Base-by-base conservation (phyloP, 2,888 invertebrate species). In the Anoplius nigerrimus region DNA sequence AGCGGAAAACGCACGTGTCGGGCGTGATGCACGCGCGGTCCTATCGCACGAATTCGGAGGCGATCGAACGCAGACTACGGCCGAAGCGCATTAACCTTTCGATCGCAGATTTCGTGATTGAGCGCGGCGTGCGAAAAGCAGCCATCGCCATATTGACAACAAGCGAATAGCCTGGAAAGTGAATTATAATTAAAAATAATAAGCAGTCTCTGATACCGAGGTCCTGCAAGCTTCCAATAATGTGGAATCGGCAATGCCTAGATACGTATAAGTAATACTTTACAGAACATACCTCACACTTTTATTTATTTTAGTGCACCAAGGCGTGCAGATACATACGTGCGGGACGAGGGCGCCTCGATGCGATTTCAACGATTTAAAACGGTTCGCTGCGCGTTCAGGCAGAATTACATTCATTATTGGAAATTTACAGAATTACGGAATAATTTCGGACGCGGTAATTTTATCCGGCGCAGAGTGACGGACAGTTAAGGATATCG, bases 1-100 rank as follows among this genome's bases (percentile, higher is more conserved):
- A 74, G 70, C 72, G 70, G 67, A 78, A 34, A 72, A 72, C 72
- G 59, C 78, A 71, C 78, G 78, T 74, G 78, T 61, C 64, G 57
- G 59, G 59, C 63, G 67, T 64, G 76, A 57, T 60, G 46, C 60
- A 68, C 57, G 65, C 65, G 34, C 58, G 60, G 58, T 53, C 22
- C 15, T 43, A 34, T 34, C 4, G 34, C 76, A 76, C 66, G n/a
- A n/a, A 76, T 76, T 66, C 76, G 66, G 46, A 66, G 66, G 77
- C 74, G 77, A 77, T 77, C 77, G 74, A 72, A 69, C 75, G 73
- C 66, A 34, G 62, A n/a, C n/a, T n/a, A n/a, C n/a, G 34, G 11
- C 4, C 34, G 34, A 34, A 5, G 34, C 34, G 76, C 76, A 64
- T 76, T 78, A 78, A 74, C 78, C 78, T 78, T 78, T 78, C 71